Evolutionary conservation across 2,113 vertebrate genomes (phyloP).

Genomic region (Hippopotamus amphibius): DNA sequence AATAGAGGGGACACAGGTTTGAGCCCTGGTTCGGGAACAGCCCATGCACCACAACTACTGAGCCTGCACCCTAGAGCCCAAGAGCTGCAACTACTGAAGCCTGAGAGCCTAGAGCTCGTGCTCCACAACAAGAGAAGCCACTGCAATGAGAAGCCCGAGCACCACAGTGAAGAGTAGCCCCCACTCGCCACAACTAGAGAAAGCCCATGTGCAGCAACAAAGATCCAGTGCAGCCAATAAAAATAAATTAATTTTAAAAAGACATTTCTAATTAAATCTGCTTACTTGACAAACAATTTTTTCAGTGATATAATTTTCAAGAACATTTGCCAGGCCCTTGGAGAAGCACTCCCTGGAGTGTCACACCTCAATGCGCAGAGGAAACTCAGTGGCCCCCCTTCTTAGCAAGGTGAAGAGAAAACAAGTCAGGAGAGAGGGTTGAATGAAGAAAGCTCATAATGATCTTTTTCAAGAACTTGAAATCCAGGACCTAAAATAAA

Average conservation of each 20-base stretch:
- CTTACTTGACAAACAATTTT: background rate
- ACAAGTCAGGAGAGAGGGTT: background rate
- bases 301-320: background rate
- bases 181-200: too few species aligned
- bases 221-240: too few species aligned
- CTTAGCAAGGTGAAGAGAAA: background rate
- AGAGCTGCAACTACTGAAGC: too few species aligned
- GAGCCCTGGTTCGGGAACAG: too few species aligned
- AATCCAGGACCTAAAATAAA: conserved; percentile 3
- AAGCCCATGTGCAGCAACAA: too few species aligned
- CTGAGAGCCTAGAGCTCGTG: too few species aligned
- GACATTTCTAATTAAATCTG: background rate
- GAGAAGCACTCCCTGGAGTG: background rate
- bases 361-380: fast-evolving
- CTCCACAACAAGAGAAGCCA: too few species aligned
- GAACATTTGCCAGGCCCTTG: background rate
- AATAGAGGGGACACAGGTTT: too few species aligned
- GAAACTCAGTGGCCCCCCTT: background rate
- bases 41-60: too few species aligned
- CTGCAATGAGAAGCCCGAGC: too few species aligned
- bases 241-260: background rate
- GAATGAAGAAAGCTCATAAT: background rate
- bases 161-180: too few species aligned
- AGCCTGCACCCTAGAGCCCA: too few species aligned
- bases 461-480: background rate